Evolutionary conservation across 2,888 invertebrate genomes (phyloP), one percentile per base, ranked within the genome.

Genomic region (Atrina japonica): DNA sequence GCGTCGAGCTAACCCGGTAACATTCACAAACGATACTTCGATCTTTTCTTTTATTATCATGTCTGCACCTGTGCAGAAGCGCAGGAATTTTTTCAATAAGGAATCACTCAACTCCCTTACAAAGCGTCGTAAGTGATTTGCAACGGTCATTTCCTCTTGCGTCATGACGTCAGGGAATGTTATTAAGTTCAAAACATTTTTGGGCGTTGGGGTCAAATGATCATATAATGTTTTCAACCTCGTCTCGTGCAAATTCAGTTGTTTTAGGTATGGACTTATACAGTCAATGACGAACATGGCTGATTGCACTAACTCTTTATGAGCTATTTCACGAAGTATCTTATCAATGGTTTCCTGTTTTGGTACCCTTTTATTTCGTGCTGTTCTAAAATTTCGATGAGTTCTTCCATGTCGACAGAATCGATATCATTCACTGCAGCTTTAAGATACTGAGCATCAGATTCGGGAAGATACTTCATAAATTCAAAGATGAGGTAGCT

Each of bases 271-370:
- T 23, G 63, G 56, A 21, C 58, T 52, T 66, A 55, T 66, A 30
- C 71, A 76, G 45, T 76, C 69, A 27, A 45, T 58, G 11, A 74
- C 61, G 55, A 76, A 76, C 66, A 66, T 71, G 5, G 73, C 49
- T 11, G 65, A 27, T 45, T 73, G 76, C 16, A 76, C 40, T 35
- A 73, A 11, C 50, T 73, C 76, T 45, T 76, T 76, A 18, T 74
- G 76, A 5, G 76, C 71, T 23, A 74, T 71, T 69, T 74, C 71
- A 11, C 41, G 18, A 11, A 73, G 16, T 25, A 70, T 58, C 11
- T 61, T 52, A 25, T 56, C 53, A 55, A 72, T 72, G 41, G 74
- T 77, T 14, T 35, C 21, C 49, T 65, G 53, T 14, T 59, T 70
- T 27, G 67, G 72, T 21, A 56, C 47, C 9, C 56, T 58, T 55